These are phyloP conservation scores for Oceanodroma leucorhoa DNA, from an alignment of 2,797 vertebrate genomes.

Conservation along the genomic window DNA sequence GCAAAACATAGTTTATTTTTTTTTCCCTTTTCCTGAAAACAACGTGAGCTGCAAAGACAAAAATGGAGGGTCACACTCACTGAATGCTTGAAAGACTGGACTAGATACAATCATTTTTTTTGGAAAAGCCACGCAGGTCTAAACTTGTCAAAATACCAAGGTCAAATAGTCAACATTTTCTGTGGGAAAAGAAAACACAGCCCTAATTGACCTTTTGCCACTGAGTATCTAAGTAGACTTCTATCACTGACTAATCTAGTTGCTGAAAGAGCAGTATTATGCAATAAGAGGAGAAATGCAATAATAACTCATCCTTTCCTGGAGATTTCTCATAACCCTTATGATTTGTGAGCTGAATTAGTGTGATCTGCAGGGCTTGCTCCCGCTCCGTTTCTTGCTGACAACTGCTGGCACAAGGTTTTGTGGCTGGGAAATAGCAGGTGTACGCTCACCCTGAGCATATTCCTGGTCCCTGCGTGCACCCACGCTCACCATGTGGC, in stretches of 20 bases:
- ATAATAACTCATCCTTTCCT: not conserved
- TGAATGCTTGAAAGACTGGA: not conserved
- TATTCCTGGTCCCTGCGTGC: accelerated
- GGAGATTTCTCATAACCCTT: not conserved
- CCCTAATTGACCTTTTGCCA: not conserved
- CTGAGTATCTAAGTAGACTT: not conserved
- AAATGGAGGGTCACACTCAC: not conserved
- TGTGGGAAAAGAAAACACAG: not conserved
- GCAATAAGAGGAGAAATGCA: not conserved
- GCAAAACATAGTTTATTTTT: not conserved
- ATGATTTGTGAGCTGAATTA: not conserved
- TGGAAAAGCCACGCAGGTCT: accelerated
- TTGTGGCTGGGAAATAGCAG: not conserved
- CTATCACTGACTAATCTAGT: not conserved
- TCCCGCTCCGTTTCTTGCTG: not conserved
- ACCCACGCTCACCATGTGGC: accelerated
- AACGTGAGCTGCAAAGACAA: not conserved
- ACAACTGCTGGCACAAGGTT: not conserved
- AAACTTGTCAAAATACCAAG: not conserved
- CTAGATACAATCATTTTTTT: not conserved
- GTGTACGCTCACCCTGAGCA: too few species aligned
- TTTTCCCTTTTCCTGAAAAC: not conserved
- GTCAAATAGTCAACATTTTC: not conserved
- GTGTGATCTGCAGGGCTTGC: not conserved
- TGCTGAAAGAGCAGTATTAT: not conserved